Percentiles rank a stretch among this genome's conserved stretches.
phyloP scores from a whole-genome alignment of 2,888 invertebrate species.

The Eudemis profundana region DNA sequence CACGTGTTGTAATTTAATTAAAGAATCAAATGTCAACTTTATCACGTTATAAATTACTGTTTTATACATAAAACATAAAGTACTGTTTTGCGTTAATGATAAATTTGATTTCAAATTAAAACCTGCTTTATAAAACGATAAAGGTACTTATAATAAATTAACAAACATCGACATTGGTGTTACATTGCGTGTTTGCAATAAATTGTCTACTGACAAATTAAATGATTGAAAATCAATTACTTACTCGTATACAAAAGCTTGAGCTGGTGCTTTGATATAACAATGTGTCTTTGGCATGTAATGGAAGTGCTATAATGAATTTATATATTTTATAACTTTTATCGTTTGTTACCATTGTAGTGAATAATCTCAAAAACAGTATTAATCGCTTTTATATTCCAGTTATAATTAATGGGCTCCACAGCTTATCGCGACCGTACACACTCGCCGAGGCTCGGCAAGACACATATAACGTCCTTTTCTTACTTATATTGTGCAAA shows the following conservation, averaged over 20 bases:
- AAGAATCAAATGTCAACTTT: too few relatives aligned
- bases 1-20: too few relatives aligned
- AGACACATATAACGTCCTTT: too few relatives aligned
- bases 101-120: too few relatives aligned
- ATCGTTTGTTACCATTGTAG: slow-evolving; percentile 16
- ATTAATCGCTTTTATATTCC: slow-evolving; percentile 12
- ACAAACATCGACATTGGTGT: neutral
- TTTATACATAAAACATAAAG: neutral
- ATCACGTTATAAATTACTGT: too few relatives aligned
- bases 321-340: slow-evolving; percentile 9
- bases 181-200: neutral
- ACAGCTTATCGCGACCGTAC: too few relatives aligned
- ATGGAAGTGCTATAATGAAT: neutral
- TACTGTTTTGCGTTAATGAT: too few relatives aligned
- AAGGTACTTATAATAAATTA: neutral
- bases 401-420: neutral
- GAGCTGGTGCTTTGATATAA: slow-evolving; percentile 29
- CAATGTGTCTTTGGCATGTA: slow-evolving; percentile 1
- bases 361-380: slow-evolving; percentile 16
- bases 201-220: slow-evolving; percentile 5
- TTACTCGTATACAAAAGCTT: slow-evolving; percentile 3
- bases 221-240: slow-evolving; percentile 22
- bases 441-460: too few relatives aligned
- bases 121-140: slow-evolving; percentile 18
- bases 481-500: too few relatives aligned